Conservation (phyloP, 2,113 vertebrate species). For the Gnathonemus longibarbis region DNA sequence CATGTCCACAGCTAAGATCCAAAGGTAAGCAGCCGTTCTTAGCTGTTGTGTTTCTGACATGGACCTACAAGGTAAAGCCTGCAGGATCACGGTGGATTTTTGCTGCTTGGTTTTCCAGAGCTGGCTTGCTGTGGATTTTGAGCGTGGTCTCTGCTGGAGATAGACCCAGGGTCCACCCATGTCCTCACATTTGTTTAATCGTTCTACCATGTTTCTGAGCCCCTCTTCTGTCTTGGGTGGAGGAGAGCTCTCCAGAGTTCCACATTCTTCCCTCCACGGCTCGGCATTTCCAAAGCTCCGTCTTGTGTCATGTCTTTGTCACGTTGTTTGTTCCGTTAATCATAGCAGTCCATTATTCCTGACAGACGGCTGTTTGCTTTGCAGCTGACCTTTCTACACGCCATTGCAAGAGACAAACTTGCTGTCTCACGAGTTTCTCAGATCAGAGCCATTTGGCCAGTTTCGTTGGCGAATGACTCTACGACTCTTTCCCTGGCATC, state of each 20-base stretch:
- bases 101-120: neutral
- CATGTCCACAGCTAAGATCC: neutral
- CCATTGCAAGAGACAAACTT: neutral
- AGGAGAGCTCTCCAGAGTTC: neutral
- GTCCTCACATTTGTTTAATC: neutral
- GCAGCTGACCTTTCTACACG: neutral
- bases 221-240: neutral
- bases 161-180: neutral
- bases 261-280: neutral
- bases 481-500: conserved; percentile 2
- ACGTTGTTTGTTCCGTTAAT: neutral
- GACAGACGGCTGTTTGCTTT: neutral
- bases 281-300: neutral
- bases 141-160: neutral
- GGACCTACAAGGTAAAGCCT: neutral
- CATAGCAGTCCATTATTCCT: neutral
- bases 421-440: neutral
- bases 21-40: neutral
- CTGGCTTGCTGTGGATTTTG: neutral
- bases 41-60: neutral
- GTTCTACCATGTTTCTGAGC: neutral
- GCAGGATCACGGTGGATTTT: neutral
- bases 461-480: neutral
- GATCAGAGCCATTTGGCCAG: neutral
- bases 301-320: neutral